phyloP scores from a whole-genome alignment of 2,797 vertebrate genomes.

The Manis crassicaudata region DNA sequence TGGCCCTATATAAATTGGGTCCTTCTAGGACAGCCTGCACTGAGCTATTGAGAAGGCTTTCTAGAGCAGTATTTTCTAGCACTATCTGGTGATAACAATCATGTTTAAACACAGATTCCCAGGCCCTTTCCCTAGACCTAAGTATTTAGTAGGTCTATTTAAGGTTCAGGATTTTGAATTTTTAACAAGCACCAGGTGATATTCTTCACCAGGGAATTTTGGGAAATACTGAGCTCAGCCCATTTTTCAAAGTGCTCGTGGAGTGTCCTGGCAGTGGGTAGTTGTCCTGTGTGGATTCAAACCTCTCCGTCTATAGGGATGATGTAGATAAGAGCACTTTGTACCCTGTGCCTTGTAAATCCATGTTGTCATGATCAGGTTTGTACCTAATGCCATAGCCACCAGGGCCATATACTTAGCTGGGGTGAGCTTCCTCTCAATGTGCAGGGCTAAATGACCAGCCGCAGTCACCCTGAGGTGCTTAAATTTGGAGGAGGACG shows the following conservation, averaged over 20 bases:
- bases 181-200: constrained; percentile 11
- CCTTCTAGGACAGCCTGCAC: background rate
- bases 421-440: background rate
- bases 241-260: background rate
- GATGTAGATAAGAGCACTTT: background rate
- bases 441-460: background rate
- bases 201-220: background rate
- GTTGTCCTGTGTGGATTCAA: background rate
- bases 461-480: background rate
- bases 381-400: background rate
- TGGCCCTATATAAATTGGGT: background rate
- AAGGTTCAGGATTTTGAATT: constrained; percentile 38
- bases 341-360: background rate
- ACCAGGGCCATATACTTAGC: background rate
- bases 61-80: background rate
- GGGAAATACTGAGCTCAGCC: background rate
- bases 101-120: background rate
- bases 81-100: background rate
- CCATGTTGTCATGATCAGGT: background rate
- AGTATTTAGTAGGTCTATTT: background rate
- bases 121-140: background rate
- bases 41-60: background rate
- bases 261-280: background rate
- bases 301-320: background rate
- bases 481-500: background rate